A percentile compares a stretch with the other conserved stretches of the same genome.
Evolutionary conservation across 2,888 invertebrate genomes (phyloP).

Genomic region (Yponomeuta cagnagella): DNA sequence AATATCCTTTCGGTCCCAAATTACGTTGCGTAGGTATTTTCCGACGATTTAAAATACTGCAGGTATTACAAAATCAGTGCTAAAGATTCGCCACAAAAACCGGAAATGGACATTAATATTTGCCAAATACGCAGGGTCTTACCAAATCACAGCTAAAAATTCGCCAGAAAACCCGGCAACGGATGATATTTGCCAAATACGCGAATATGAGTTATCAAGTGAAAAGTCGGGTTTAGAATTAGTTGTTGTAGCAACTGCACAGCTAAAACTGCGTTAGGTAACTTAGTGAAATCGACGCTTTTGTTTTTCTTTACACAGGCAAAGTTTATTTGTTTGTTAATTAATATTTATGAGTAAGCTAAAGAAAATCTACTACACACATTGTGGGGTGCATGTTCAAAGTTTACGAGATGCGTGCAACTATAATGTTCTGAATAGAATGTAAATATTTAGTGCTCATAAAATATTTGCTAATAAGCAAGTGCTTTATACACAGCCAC

Average conservation of each 20-base stretch:
- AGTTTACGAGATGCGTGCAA: background rate
- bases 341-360: background rate
- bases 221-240: background rate
- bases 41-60: too few species aligned
- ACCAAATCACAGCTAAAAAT: too few species aligned
- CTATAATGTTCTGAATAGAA: background rate
- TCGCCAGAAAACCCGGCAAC: too few species aligned
- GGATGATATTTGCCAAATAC: too few species aligned
- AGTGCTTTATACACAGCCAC: too few species aligned
- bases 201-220: too few species aligned
- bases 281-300: background rate
- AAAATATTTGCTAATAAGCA: background rate
- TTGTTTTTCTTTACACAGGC: background rate
- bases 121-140: too few species aligned
- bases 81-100: too few species aligned
- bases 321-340: background rate
- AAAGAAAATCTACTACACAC: background rate
- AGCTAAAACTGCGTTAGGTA: background rate
- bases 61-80: too few species aligned
- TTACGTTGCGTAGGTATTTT: too few species aligned
- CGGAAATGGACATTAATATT: too few species aligned
- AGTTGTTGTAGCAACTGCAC: background rate
- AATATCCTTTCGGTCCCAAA: too few species aligned
- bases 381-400: background rate
- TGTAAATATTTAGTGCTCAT: background rate